Evolutionary conservation across 2,797 vertebrate species (phyloP), one percentile per base, ranked within the genome.

Genomic region (Benthosema pterotum): DNA sequence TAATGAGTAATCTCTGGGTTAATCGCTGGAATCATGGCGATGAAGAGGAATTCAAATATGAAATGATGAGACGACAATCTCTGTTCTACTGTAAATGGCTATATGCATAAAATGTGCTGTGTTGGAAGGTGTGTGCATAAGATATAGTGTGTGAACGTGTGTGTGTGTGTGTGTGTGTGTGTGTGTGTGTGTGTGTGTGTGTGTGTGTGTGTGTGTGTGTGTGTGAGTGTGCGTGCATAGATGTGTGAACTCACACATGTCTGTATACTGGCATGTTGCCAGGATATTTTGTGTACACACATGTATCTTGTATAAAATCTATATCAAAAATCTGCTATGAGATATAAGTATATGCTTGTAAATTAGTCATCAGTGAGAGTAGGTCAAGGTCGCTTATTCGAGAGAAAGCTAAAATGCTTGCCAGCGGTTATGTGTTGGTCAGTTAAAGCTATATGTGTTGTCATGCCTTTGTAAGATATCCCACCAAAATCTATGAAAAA

Each of bases 331-430:
- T 87, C 86, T 91, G 91, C 91, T 95, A 94, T 95, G 93, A 92
- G 93, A 94, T 91, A 94, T 93, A 89, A 94, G 91, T 94, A 95
- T 93, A 91, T 94, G 94, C 94, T 95, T 95, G 92, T 96, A 93
- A 94, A 93, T 94, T 87, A 93, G 90, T 91, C 85, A 90, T 83
- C 73, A 75, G 90, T 92, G 88, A 80, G 89, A 90, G 84, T 89
- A 86, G 74, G 93, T 94, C 84, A 86, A 89, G 88, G 83, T 94
- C 92, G 84, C 94, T 92, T n/a, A n/a, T n/a, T 94, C 90, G 90
- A 92, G 78, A 91, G 88, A 90, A 88, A 92, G 90, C 90, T 94
- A 94, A 84, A 78, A 74, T 94, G 88, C 93, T 93, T 94, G 92
- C 91, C 88, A 88, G 89, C 90, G 87, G 92, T 93, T 92, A 90